phyloP scores from a whole-genome alignment of 2,797 vertebrate genomes.

The Chromobotia macracanthus region DNA sequence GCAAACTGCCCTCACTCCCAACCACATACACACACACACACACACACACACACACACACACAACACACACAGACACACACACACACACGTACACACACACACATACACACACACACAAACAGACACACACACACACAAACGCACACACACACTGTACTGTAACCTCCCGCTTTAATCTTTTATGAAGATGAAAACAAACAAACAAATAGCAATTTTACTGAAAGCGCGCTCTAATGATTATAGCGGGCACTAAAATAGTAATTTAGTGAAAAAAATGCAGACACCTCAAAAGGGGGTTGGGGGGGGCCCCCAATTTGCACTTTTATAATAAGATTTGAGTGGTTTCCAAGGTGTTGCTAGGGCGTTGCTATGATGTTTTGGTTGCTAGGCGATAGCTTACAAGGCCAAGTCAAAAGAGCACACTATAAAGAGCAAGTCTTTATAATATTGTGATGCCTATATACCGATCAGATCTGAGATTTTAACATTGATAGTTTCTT shows the following conservation, averaged over 20 bases:
- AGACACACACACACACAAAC: no score
- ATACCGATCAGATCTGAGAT: no score
- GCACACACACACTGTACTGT: neutral
- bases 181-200: constrained; percentile 24
- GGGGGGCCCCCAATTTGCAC: no score
- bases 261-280: neutral
- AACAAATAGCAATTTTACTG: neutral
- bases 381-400: no score
- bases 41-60: neutral
- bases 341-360: no score
- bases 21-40: neutral
- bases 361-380: no score
- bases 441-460: no score
- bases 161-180: constrained; percentile 8
- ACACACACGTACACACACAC: neutral
- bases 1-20: constrained; percentile 33
- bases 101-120: no score
- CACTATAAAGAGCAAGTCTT: no score
- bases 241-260: neutral
- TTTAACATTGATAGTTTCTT: no score
- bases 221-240: neutral
- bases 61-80: neutral
- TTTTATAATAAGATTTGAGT: no score
- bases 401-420: no score
- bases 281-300: neutral